Base-by-base conservation (phyloP, 2,888 invertebrate species). In the Gryllus longicercus region DNA sequence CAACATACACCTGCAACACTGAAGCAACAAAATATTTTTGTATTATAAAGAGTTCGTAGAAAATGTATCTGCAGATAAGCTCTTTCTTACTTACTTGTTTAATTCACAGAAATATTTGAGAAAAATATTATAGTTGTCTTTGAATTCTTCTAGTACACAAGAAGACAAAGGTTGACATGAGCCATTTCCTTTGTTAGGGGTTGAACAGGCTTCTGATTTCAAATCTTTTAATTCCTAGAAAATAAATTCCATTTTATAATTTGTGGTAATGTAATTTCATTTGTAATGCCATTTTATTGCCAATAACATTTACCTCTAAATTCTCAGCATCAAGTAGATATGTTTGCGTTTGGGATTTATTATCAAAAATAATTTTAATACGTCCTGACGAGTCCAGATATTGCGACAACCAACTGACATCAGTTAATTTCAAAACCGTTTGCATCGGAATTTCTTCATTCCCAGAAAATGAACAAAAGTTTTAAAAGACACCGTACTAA, bases 91-190 rank as follows among this genome's bases (percentile, higher is more conserved):
- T 51, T 79, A 79, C 80, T 76, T 79, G 18, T 80, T 81, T 75
- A 82, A 79, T 14, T 82, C 50, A 63, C 83, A 83, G 78, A 83
- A 83, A 74, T 81, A 83, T 51, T 78, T 63, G 18, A 83, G 74
- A 79, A 83, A 83, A 14, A 14, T 76, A 1, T 78, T 50, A 50
- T 81, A 83, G 63, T 80, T 78, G 11, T 78, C 76, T 49, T 79
- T 21, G 75, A 83, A 83, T n/a, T 77, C 79, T 11, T 77, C 25
- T 75, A 81, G 82, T 16, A 83, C 80, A 75, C 83, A 83, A 3
- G 75, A 76, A 51, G 75, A 63, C 12, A 83, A 49, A 8, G 74
- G 78, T n/a, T 77, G 78, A 49, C 83, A 83, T 25, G 21, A 76
- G 11, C 82, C 83, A 14, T 74, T 18, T 50, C 79, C 78, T 16